Percentiles rank a stretch among this genome's conserved stretches.
Conservation (phyloP, 1,140 invertebrate species). For the Pectinophora gossypiella region DNA sequence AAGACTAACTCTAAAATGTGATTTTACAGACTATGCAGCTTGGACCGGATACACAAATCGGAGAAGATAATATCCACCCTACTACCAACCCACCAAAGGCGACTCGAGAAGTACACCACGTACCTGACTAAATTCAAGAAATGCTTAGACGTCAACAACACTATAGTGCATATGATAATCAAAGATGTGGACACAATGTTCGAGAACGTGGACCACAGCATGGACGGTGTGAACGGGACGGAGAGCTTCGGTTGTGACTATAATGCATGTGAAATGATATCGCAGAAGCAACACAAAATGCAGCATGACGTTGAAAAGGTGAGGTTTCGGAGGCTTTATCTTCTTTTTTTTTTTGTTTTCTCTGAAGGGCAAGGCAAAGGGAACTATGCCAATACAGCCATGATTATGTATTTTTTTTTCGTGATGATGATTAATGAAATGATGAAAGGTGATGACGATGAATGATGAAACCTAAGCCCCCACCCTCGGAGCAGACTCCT, state of each 20-base stretch:
- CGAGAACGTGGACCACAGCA: conserved; percentile 70
- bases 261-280: conserved; percentile 53
- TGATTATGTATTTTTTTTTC: no score
- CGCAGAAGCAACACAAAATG: conserved; percentile 63
- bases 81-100: conserved; percentile 83
- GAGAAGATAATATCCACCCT: conserved; percentile 85
- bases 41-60: conserved; percentile 81
- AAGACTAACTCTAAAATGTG: neutral
- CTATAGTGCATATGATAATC: conserved; percentile 89
- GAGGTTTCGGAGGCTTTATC: no score
- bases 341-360: no score
- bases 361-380: no score
- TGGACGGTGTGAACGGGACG: conserved; percentile 35
- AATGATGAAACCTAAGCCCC: no score
- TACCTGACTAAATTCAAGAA: conserved; percentile 85
- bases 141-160: conserved; percentile 90
- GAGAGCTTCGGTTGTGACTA: conserved; percentile 60
- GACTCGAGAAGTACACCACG: conserved; percentile 84
- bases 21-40: conserved; percentile 70
- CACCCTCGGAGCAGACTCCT: no score
- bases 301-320: conserved; percentile 69
- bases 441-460: no score
- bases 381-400: no score
- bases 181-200: conserved; percentile 90
- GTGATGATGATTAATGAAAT: no score